A percentile compares a stretch with the other conserved stretches of the same genome.
Evolutionary conservation across 2,797 vertebrate species (phyloP).

Genomic region (Cossypha heuglini): DNA sequence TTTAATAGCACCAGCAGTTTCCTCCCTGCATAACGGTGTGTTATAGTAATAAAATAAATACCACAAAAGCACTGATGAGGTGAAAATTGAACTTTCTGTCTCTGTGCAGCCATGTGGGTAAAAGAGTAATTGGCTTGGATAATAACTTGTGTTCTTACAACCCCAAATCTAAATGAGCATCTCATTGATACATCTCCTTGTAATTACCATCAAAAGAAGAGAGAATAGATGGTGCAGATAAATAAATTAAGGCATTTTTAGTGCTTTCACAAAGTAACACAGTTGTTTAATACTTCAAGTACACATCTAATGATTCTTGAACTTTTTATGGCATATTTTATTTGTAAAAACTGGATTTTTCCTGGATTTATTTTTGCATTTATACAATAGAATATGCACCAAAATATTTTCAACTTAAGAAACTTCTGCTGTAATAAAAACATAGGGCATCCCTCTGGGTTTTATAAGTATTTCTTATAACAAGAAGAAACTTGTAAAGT

Average conservation of each 20-base stretch:
- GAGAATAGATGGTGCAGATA: constrained; percentile 56
- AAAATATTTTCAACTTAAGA: neutral
- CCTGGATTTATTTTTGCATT: neutral
- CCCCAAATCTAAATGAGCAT: constrained; percentile 75
- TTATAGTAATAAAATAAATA: constrained; percentile 78
- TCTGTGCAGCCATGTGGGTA: constrained; percentile 80
- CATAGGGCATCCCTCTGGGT: neutral
- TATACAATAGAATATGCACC: neutral
- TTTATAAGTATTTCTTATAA: neutral
- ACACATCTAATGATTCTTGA: constrained; percentile 5
- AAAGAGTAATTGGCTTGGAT: constrained; percentile 78
- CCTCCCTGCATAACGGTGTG: constrained; percentile 57
- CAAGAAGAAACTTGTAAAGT: neutral
- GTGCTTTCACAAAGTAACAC: constrained; percentile 31
- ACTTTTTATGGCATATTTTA: neutral
- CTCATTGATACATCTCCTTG: constrained; percentile 75
- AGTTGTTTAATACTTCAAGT: constrained; percentile 35
- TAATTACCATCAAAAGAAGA: constrained; percentile 74
- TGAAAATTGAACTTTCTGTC: constrained; percentile 77
- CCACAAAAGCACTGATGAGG: constrained; percentile 76
- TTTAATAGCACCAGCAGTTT: constrained; percentile 73
- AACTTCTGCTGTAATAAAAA: neutral
- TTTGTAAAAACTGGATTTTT: neutral
- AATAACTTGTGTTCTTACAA: constrained; percentile 78
- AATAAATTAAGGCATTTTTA: constrained; percentile 28